Evolutionary conservation across 2,797 vertebrate genomes (phyloP), one percentile per base, ranked within the genome.

Genomic region (Nasua narica): DNA sequence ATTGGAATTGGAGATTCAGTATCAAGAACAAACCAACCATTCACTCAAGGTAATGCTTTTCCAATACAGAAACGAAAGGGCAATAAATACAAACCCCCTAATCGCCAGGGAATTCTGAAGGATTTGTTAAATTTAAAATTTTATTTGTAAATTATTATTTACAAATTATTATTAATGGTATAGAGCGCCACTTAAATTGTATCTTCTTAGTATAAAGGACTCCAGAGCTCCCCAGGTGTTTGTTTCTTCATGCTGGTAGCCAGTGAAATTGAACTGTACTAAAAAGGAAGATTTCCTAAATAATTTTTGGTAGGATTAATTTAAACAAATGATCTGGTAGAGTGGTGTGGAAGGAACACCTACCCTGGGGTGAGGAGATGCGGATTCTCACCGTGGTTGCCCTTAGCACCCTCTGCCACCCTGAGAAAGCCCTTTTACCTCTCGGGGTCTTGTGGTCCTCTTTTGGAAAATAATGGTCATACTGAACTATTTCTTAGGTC

Each of bases 21-120:
- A 96, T 60, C 98, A 98, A 90, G 97, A 98, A 94, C 96, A 97
- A 27, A 87, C 96, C 21, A 97, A 78, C 12, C 43, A 10, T 86
- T 89, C 83, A 0, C 98, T 99, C 6, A 98, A 98, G 98, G 99
- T 99, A 98, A 96, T 92, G n/a, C 60, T 92, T 96, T 87, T 87
- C 90, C 83, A 91, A 83, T 40, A 21, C 62, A 70, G 65, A 87
- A 50, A 77, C 40, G 82, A 96, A 93, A 92, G 60, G 50, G 74
- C 40, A 58, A 18, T 89, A 85, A 52, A 16, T 50, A 74, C 37
- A 82, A 91, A 96, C 16, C 35, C 16, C 29, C 29, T 95, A 56
- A 19, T 82, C 40, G 77, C 23, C n/a, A 67, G 23, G 46, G 85
- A 65, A 72, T 94, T 89, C 46, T n/a, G 70, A 93, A 94, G 25